A percentile compares a stretch with the other conserved stretches of the same genome.
Conservation (phyloP, 2,797 vertebrate species). For the Merluccius polli region DNA sequence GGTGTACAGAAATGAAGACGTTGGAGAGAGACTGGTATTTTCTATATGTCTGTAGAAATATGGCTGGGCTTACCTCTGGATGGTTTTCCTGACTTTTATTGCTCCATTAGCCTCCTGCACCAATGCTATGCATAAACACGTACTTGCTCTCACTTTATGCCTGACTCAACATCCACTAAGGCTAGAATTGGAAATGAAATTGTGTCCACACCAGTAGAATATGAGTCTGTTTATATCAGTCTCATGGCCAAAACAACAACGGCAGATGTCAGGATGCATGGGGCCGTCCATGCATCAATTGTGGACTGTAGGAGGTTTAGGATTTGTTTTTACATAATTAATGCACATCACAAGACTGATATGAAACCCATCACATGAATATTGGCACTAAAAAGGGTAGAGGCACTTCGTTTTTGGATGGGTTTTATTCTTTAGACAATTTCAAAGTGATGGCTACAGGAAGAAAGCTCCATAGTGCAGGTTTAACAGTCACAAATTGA, state of each 20-base stretch:
- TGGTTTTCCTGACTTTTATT: too few relatives aligned
- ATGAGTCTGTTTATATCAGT: neutral
- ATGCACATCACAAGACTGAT: neutral
- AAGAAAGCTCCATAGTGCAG: neutral
- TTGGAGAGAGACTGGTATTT: too few relatives aligned
- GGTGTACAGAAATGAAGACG: too few relatives aligned
- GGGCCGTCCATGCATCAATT: too few relatives aligned
- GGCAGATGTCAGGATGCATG: neutral
- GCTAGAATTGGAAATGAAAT: neutral
- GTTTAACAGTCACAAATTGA: neutral
- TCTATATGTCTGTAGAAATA: too few relatives aligned
- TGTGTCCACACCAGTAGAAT: neutral
- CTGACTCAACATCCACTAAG: neutral
- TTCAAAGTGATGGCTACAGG: neutral
- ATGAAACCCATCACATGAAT: neutral
- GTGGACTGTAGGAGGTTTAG: neutral
- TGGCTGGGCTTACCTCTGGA: too few relatives aligned
- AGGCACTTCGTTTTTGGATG: neutral
- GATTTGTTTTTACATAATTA: neutral
- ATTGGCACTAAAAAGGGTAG: neutral
- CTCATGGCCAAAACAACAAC: neutral
- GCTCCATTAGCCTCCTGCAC: too few relatives aligned
- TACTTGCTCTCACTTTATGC: too few relatives aligned
- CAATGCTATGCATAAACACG: too few relatives aligned
- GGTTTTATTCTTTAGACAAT: neutral